Base-by-base conservation (phyloP, 2,113 vertebrate species). In the Leptosomus discolor region DNA sequence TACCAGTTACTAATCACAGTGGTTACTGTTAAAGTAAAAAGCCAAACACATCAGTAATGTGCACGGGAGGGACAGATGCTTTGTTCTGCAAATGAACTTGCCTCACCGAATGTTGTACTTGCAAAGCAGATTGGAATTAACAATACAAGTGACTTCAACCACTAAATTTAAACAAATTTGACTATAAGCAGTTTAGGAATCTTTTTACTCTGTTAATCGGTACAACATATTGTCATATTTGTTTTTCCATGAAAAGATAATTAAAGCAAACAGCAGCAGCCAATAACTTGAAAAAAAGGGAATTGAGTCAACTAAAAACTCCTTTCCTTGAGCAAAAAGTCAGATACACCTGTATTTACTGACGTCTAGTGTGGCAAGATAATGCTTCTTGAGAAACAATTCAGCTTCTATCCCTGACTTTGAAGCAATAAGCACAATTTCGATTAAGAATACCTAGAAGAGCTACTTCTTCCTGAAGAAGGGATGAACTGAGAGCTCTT, bases 401-500 rank as follows among this genome's bases (percentile, higher is more conserved):
- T 71, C 57, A 53, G 3, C 29, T 69, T 77, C 89, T 82, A 6
- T 12, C 81, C 45, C 83, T 87, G 92, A 43, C 53, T 58, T 1
- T 9, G 61, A 82, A 85, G 43, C 23, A 43, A 45, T 22, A 41
- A 82, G 75, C 84, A 60, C 61, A 56, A 54, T 78, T 90, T 56
- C 65, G 88, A 82, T 81, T 37, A 54, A 51, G 34, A 80, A 84
- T 18, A 63, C 27, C 63, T 64, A 12, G 77, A 94, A 81, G 86
- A 92, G 73, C 56, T 82, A 2, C 86, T 91, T 68, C 80, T 92
- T 84, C 69, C 65, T 75, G 69, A 68, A 87, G 57, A 57, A 86
- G 53, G 65, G 57, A 53, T 78, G 60, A 93, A 53, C 61, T 32
- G 50, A 97, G 76, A 79, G 90, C 86, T 86, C 94, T 97, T 87